Percentiles rank a stretch among this genome's conserved stretches.
These are phyloP conservation scores for Hetaerina americana DNA, from an alignment of 1,140 invertebrate genomes.

Conservation along the genomic window DNA sequence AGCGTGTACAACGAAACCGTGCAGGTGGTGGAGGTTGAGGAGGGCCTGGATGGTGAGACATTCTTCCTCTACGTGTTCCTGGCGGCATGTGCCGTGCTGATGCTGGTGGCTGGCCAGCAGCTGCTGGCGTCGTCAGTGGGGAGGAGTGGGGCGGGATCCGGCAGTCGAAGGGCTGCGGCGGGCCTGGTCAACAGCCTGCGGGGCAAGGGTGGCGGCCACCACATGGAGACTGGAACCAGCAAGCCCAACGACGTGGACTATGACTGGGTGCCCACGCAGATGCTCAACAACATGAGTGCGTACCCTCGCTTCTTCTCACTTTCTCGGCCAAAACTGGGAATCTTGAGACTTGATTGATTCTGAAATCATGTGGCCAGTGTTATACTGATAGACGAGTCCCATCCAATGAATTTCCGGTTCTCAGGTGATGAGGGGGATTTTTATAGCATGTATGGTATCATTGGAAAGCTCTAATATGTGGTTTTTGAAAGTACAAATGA, in stretches of 20 bases:
- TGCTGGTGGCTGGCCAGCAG: constrained; percentile 83
- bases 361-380: no score
- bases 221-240: constrained; percentile 63
- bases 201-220: constrained; percentile 35
- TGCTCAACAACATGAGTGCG: constrained; percentile 69
- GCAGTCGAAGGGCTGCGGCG: constrained; percentile 12
- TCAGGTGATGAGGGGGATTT: no score
- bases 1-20: constrained; percentile 99
- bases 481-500: no score
- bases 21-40: constrained; percentile 89
- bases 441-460: no score
- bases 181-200: neutral
- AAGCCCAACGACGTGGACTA: constrained; percentile 92
- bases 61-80: constrained; percentile 95
- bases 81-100: constrained; percentile 71
- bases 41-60: constrained; percentile 95
- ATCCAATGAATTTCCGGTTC: no score
- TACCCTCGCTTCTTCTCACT: constrained; percentile 19
- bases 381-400: no score
- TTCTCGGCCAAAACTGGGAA: no score
- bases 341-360: no score
- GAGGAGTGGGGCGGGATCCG: constrained; percentile 35
- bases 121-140: constrained; percentile 63
- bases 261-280: constrained; percentile 92
- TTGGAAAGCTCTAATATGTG: no score